These are phyloP conservation scores for Xerus inauris DNA, from an alignment of 2,113 vertebrate species.

Conservation along the genomic window DNA sequence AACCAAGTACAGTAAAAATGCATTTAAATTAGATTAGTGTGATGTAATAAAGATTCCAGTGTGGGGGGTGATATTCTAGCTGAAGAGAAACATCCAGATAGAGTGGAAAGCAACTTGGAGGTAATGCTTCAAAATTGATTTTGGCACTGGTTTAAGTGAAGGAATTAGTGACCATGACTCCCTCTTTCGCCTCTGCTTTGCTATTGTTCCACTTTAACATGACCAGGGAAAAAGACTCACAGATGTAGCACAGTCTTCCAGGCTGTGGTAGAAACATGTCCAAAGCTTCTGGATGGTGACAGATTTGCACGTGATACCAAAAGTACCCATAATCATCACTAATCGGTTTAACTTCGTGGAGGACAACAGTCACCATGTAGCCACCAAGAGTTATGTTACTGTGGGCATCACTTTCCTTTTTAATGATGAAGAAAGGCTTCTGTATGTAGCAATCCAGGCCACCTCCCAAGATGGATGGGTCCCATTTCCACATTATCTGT, in stretches of 20 bases:
- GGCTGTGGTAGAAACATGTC: not conserved
- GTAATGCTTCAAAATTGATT: slow-evolving; percentile 85
- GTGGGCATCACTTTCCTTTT: not conserved
- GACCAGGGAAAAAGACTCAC: not conserved
- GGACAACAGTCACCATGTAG: not conserved
- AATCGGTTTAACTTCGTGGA: not conserved
- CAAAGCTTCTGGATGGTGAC: not conserved
- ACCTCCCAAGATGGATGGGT: not conserved
- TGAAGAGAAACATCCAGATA: slow-evolving; percentile 84
- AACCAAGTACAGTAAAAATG: slow-evolving; percentile 91
- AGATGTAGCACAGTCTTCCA: fast-evolving
- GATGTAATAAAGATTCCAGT: slow-evolving; percentile 90
- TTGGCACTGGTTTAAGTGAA: slow-evolving; percentile 81
- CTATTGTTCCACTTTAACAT: not conserved
- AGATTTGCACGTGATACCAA: not conserved
- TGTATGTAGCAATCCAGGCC: not conserved
- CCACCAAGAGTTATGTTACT: not conserved
- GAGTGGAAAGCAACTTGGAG: slow-evolving; percentile 86
- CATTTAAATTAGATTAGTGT: slow-evolving; percentile 93
- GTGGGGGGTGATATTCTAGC: slow-evolving; percentile 85
- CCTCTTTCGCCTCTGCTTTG: fast-evolving
- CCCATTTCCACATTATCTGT: not conserved
- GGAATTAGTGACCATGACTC: slow-evolving; percentile 57
- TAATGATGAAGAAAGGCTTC: not conserved
- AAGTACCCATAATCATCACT: not conserved